Base-by-base conservation (phyloP, 2,888 invertebrate genomes). In the Hanleya hanleyi region DNA sequence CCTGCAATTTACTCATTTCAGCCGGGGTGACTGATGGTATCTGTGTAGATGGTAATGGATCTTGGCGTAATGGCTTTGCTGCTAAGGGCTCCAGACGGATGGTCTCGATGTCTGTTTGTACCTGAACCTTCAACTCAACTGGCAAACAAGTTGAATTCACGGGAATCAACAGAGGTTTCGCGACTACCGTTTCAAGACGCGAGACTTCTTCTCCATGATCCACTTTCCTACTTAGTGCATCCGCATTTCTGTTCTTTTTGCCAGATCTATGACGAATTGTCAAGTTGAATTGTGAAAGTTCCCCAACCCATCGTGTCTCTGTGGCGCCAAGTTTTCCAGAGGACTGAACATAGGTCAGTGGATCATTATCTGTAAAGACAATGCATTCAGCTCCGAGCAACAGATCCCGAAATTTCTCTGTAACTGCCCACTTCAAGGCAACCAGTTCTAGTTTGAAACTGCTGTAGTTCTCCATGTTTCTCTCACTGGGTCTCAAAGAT, bases 351-450 rank as follows among this genome's bases (percentile, higher is more conserved):
- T 12, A 35, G 7, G n/a, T 64, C 29, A 69, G 33, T n/a, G 69
- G 69, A 29, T 69, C 41, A 37, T 69, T 69, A 26, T 69, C 69
- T 12, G 67, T 67, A n/a, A 67, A 49, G 9, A 67, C 67, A 26
- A 35, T 50, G 22, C 64, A 64, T 7, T 33, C 22, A 9, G 64
- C 7, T 12, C 64, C 64, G 9, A 64, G 7, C 67, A 67, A 32
- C 22, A 47, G 33, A 29, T 67, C 67, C 15, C 50, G 47, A 32
- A 32, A 67, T 50, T 67, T 67, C 32, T 67, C 67, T 4, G 67
- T 67, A 5, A 69, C 69, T 15, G 67, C 67, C 67, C 67, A 67
- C 33, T 49, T 47, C 29, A 67, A 29, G 5, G 69, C 69, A 5
- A 69, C 49, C n/a, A 69, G 32, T 32, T 69, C 69, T 6, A 61